Evolutionary conservation across 2,888 invertebrate species (phyloP).

Genomic region (Polydrusus cervinus): DNA sequence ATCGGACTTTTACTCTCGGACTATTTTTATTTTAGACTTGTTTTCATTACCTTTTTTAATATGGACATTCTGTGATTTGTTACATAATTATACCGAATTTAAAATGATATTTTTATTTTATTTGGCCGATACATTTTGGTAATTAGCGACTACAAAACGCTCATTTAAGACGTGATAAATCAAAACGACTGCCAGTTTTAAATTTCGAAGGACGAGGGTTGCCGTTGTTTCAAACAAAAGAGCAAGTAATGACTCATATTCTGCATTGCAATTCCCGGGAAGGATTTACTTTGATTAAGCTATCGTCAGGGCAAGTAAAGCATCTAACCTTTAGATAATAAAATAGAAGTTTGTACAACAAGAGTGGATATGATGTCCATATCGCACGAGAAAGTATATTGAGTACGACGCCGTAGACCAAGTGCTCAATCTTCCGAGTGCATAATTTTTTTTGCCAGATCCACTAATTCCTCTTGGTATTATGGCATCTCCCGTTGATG

Average conservation of each 20-base stretch:
- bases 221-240: not conserved
- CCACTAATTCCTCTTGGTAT: no score
- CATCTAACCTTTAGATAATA: no score
- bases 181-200: constrained; percentile 24
- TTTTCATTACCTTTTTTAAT: constrained; percentile 27
- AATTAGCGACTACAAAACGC: constrained; percentile 35
- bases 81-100: constrained; percentile 62
- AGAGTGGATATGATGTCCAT: no score
- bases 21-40: constrained; percentile 40
- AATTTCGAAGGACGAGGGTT: constrained; percentile 12
- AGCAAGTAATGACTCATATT: constrained; percentile 4
- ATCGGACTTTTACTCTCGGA: constrained; percentile 42
- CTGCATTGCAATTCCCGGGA: no score
- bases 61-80: constrained; percentile 59
- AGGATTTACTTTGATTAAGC: no score
- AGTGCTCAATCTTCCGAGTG: no score
- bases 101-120: constrained; percentile 61
- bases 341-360: no score
- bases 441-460: no score
- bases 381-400: no score
- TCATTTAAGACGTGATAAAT: constrained; percentile 31
- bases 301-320: no score
- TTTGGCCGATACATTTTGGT: constrained; percentile 56
- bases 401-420: no score
- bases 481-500: no score